phyloP scores from a whole-genome alignment of 2,888 invertebrate genomes.

The Spodoptera picta region DNA sequence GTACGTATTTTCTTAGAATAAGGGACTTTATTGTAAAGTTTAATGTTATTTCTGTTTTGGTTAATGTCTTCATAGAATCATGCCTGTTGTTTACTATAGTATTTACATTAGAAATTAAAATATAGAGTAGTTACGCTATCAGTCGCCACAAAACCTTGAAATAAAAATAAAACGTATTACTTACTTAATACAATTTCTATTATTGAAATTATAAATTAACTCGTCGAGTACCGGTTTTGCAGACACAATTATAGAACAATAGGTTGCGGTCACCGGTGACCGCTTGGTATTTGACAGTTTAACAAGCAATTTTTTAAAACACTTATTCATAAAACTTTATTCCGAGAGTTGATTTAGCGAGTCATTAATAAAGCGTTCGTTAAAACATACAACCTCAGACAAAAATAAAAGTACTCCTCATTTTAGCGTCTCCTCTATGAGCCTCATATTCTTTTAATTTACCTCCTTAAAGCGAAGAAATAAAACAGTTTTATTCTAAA shows the following conservation, averaged over 20 bases:
- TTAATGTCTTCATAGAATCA: not conserved
- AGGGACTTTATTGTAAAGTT: constrained; percentile 26
- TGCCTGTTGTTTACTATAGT: too few relatives aligned
- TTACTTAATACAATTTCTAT: too few relatives aligned
- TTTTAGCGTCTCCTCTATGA: constrained; percentile 26
- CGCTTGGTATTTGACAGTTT: too few relatives aligned
- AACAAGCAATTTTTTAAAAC: constrained; percentile 15
- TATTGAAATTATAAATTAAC: not conserved
- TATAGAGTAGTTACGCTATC: too few relatives aligned
- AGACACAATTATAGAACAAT: too few relatives aligned
- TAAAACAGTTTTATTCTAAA: constrained; percentile 61
- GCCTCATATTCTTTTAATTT: constrained; percentile 50
- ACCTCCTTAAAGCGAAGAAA: constrained; percentile 42
- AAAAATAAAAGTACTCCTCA: constrained; percentile 45
- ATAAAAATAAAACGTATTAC: too few relatives aligned
- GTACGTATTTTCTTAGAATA: constrained; percentile 6
- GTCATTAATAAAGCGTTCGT: constrained; percentile 24
- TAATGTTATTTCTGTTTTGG: constrained; percentile 19
- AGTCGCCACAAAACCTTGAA: too few relatives aligned
- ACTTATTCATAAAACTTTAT: constrained; percentile 27
- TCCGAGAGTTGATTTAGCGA: constrained; percentile 24
- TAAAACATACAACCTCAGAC: constrained; percentile 25
- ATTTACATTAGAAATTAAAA: too few relatives aligned
- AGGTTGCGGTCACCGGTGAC: too few relatives aligned
- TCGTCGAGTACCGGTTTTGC: too few relatives aligned